A percentile compares a stretch with the other conserved stretches of the same genome.
phyloP scores from a whole-genome alignment of 2,113 vertebrate species.

The Cairina moschata region DNA sequence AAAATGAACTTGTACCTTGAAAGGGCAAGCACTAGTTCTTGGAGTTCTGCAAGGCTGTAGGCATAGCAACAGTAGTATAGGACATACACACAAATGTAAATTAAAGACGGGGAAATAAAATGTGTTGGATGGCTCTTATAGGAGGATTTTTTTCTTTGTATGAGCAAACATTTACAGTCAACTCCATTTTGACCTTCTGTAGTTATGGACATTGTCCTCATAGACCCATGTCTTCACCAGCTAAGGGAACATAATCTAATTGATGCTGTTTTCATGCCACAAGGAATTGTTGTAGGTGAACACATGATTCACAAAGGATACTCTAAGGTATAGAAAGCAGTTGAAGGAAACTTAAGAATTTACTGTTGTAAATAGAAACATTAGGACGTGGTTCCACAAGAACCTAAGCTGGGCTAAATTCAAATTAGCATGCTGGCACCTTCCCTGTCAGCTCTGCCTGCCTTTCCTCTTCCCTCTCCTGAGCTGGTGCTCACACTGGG shows the following conservation, averaged over 20 bases:
- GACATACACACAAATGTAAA: not conserved
- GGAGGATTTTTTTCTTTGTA: not conserved
- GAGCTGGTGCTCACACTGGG: not conserved
- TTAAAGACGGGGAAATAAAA: not conserved
- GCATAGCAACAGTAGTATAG: not conserved
- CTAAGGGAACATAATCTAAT: not conserved
- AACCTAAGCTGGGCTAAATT: not conserved
- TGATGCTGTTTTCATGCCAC: not conserved
- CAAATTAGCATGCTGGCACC: not conserved
- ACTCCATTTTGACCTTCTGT: not conserved
- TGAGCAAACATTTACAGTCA: not conserved
- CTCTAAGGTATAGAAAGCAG: not conserved
- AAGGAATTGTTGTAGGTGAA: not conserved
- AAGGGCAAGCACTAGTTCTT: not conserved
- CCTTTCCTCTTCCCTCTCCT: not conserved
- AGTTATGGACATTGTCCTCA: not conserved
- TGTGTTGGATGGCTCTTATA: not conserved
- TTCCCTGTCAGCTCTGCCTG: not conserved
- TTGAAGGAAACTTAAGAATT: not conserved
- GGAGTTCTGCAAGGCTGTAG: not conserved
- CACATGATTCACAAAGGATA: not conserved
- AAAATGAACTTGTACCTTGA: not conserved
- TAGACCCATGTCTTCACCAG: not conserved
- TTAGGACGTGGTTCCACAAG: not conserved
- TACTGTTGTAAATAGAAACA: not conserved